A percentile compares a stretch with the other conserved stretches of the same genome.
phyloP scores from a whole-genome alignment of 2,113 vertebrate genomes.

The Spheniscus mendiculus region DNA sequence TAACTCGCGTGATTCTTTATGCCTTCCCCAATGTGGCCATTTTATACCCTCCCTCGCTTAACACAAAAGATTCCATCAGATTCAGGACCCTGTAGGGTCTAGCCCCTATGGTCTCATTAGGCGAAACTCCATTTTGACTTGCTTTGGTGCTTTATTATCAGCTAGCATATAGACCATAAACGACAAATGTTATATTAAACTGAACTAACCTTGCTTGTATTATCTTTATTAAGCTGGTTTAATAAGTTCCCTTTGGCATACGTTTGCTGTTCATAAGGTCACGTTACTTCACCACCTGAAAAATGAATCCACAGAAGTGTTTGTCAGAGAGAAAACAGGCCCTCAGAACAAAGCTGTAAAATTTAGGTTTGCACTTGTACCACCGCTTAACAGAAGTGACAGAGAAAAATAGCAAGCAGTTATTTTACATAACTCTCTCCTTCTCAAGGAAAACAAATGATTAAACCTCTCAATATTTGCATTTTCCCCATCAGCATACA shows the following conservation, averaged over 20 bases:
- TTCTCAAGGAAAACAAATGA: conserved; percentile 3
- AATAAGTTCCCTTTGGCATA: neutral
- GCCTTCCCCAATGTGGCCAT: neutral
- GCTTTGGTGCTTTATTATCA: neutral
- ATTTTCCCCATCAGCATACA: neutral
- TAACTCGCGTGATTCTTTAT: neutral
- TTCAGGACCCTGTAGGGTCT: neutral
- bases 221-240: neutral
- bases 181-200: neutral
- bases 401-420: neutral
- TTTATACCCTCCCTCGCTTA: neutral
- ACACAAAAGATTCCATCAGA: neutral
- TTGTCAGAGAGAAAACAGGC: neutral
- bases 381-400: neutral
- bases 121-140: neutral
- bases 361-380: neutral
- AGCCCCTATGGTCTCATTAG: neutral
- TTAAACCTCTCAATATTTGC: conserved; percentile 26
- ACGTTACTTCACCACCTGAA: neutral
- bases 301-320: neutral
- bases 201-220: neutral
- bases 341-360: neutral
- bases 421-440: neutral
- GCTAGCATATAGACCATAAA: neutral
- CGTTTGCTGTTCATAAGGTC: neutral